Percentiles rank a stretch among this genome's conserved stretches.
Conservation (phyloP, 2,797 vertebrate species). For the Argentina silus region DNA sequence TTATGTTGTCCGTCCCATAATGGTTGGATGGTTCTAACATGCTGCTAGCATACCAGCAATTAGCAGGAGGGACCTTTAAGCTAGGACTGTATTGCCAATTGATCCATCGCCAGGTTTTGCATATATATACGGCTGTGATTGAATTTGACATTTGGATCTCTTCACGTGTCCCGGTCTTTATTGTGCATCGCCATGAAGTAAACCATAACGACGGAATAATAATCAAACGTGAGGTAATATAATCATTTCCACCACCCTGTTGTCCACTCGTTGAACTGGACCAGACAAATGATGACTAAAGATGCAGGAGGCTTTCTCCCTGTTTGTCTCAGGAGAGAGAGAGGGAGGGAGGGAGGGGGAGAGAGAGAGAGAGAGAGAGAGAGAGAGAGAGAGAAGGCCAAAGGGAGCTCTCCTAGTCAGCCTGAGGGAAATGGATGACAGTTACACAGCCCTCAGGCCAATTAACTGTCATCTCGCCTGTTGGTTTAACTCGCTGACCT, state of each 20-base stretch:
- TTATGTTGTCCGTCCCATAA: constrained; percentile 57
- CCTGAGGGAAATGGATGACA: constrained; percentile 79
- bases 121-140: constrained; percentile 80
- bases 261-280: constrained; percentile 81
- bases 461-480: constrained; percentile 85
- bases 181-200: constrained; percentile 73
- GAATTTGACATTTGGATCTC: constrained; percentile 76
- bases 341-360: constrained; percentile 28
- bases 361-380: neutral
- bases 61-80: constrained; percentile 74
- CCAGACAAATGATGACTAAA: constrained; percentile 70
- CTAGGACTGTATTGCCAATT: constrained; percentile 59
- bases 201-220: constrained; percentile 78
- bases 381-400: constrained; percentile 9
- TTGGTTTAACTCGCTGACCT: constrained; percentile 85
- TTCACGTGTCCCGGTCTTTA: constrained; percentile 74
- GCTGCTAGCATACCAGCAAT: constrained; percentile 75
- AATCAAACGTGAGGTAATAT: constrained; percentile 72
- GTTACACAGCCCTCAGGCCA: constrained; percentile 81
- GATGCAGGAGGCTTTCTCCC: constrained; percentile 37
- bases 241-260: constrained; percentile 58
- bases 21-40: constrained; percentile 57
- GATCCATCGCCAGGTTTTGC: constrained; percentile 73
- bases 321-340: constrained; percentile 56
- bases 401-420: constrained; percentile 63